phyloP scores from a whole-genome alignment of 2,888 invertebrate genomes.

The Rapana venosa region DNA sequence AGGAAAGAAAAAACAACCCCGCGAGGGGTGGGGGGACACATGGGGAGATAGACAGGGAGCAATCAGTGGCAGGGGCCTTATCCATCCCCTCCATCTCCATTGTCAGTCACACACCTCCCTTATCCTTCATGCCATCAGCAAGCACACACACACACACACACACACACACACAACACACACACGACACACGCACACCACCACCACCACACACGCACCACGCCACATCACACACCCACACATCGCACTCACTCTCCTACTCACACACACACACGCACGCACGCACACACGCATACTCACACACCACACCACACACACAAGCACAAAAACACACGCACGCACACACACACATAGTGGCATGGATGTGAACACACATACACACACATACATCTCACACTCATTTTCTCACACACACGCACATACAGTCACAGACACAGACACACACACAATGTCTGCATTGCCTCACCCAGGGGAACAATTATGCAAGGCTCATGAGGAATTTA shows the following conservation, averaged over 20 bases:
- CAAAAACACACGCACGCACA: constrained; percentile 28
- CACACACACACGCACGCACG: background rate
- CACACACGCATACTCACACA: background rate
- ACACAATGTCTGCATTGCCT: background rate
- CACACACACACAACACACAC: constrained; percentile 34
- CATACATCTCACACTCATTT: background rate
- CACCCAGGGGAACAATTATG: background rate
- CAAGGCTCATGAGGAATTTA: background rate
- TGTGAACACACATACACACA: background rate
- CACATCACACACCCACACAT: background rate
- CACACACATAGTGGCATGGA: background rate
- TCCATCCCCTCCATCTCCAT: constrained; percentile 23
- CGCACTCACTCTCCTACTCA: too few species aligned
- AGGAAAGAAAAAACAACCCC: background rate
- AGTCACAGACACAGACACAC: constrained; percentile 23
- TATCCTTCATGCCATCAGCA: background rate
- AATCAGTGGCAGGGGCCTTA: constrained; percentile 28
- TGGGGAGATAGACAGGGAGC: constrained; percentile 22
- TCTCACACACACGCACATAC: background rate
- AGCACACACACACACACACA: constrained; percentile 31
- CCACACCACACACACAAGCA: background rate
- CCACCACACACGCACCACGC: background rate
- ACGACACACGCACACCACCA: constrained; percentile 16
- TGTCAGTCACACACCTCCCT: constrained; percentile 1
- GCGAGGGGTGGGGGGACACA: background rate